Conservation (phyloP, 2,888 invertebrate species). For the Brachypalpus laphriformis region DNA sequence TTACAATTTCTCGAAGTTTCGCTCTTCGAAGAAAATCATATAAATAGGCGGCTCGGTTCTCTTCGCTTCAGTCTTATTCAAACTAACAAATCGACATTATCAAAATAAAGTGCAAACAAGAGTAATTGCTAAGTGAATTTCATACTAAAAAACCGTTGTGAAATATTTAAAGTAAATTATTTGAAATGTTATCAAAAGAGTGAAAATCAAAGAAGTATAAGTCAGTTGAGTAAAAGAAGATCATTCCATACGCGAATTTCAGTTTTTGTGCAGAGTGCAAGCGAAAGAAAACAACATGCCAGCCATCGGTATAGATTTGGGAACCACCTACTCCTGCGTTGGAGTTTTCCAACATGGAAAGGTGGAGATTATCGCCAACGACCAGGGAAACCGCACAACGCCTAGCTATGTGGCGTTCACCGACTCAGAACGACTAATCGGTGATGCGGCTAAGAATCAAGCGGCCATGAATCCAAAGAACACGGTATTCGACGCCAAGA, state of each 20-base stretch:
- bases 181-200: no score
- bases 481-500: conserved; percentile 95
- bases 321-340: conserved; percentile 93
- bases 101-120: no score
- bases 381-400: conserved; percentile 86
- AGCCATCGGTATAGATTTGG: conserved; percentile 81
- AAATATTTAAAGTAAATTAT: not conserved
- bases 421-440: conserved; percentile 88
- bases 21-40: conserved; percentile 30
- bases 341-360: conserved; percentile 92
- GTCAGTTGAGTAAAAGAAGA: no score
- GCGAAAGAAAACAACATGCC: no score
- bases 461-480: conserved; percentile 93
- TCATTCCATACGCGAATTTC: no score
- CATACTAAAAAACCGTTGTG: not conserved
- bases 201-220: no score
- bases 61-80: not conserved
- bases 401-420: conserved; percentile 88
- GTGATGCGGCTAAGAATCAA: conserved; percentile 87
- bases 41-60: conserved; percentile 15
- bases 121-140: no score
- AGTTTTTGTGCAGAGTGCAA: no score
- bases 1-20: conserved; percentile 30
- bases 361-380: conserved; percentile 92
- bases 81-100: not conserved